Percentiles rank a stretch among this genome's conserved stretches.
phyloP scores from a whole-genome alignment of 2,888 invertebrate species.

The Trichopria drosophilae region DNA sequence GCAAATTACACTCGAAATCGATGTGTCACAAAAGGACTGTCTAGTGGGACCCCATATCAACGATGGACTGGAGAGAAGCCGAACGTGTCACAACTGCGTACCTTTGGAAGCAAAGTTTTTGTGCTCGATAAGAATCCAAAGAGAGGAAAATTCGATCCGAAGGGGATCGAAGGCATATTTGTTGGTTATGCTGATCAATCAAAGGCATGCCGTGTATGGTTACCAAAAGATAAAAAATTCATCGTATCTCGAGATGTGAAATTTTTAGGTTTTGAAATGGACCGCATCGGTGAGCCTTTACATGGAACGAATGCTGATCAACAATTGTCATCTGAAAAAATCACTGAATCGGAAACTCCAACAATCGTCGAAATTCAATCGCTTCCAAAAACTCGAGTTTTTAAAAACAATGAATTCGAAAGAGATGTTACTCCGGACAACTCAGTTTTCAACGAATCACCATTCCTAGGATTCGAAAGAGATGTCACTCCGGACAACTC shows the following conservation, averaged over 20 bases:
- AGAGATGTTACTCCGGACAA: no score
- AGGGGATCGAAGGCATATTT: slow-evolving; percentile 14
- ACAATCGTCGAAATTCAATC: no score
- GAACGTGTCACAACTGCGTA: slow-evolving; percentile 11
- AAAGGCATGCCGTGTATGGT: slow-evolving; percentile 29
- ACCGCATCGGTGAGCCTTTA: no score
- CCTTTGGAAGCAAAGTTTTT: slow-evolving; percentile 13
- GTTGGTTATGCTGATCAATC: slow-evolving; percentile 18
- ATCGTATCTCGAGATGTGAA: slow-evolving; percentile 21
- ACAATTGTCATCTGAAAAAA: no score
- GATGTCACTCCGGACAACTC: no score
- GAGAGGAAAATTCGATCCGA: slow-evolving; percentile 26
- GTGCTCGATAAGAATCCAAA: slow-evolving; percentile 16
- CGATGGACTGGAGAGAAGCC: slow-evolving; percentile 8
- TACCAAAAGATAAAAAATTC: slow-evolving; percentile 26
- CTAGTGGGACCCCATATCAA: slow-evolving; percentile 17
- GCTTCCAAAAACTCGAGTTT: no score
- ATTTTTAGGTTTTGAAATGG: slow-evolving; percentile 7
- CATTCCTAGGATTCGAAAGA: no score
- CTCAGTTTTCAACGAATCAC: no score
- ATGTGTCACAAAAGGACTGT: slow-evolving; percentile 12
- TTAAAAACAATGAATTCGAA: no score
- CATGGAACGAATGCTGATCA: no score
- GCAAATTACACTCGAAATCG: slow-evolving; percentile 22
- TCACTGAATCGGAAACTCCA: no score